These are phyloP conservation scores for Cyclargus thomasi DNA, from an alignment of 1,140 invertebrate species.

Conservation along the genomic window DNA sequence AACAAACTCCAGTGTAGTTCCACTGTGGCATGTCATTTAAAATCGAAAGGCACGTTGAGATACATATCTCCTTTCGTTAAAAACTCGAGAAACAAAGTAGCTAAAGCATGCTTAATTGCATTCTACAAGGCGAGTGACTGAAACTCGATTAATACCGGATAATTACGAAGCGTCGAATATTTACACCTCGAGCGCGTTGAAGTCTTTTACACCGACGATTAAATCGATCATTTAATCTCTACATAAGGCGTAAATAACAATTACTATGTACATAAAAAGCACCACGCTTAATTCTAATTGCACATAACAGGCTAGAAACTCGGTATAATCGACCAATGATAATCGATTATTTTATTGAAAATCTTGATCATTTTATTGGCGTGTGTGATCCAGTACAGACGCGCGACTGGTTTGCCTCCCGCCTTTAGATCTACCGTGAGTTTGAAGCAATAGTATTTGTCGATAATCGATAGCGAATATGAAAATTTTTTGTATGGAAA, in stretches of 20 bases:
- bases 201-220: slow-evolving; percentile 38
- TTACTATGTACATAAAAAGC: slow-evolving; percentile 6
- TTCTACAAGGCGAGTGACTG: background rate
- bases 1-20: too few relatives aligned
- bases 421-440: too few relatives aligned
- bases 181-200: slow-evolving; percentile 34
- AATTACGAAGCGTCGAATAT: background rate
- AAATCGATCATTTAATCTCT: background rate
- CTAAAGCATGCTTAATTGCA: background rate
- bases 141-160: background rate
- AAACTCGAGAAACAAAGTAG: background rate
- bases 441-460: too few relatives aligned
- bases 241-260: background rate
- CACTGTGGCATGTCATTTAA: background rate
- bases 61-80: background rate
- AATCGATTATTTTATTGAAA: slow-evolving; percentile 59
- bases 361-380: slow-evolving; percentile 52
- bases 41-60: background rate
- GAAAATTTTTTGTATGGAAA: too few relatives aligned
- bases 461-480: too few relatives aligned
- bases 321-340: slow-evolving; percentile 48
- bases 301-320: slow-evolving; percentile 17
- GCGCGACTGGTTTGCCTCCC: slow-evolving; percentile 33
- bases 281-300: slow-evolving; percentile 16
- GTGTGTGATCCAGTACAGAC: slow-evolving; percentile 44